phyloP scores from a whole-genome alignment of 2,888 invertebrate species.

The Hypomecis atomaria region DNA sequence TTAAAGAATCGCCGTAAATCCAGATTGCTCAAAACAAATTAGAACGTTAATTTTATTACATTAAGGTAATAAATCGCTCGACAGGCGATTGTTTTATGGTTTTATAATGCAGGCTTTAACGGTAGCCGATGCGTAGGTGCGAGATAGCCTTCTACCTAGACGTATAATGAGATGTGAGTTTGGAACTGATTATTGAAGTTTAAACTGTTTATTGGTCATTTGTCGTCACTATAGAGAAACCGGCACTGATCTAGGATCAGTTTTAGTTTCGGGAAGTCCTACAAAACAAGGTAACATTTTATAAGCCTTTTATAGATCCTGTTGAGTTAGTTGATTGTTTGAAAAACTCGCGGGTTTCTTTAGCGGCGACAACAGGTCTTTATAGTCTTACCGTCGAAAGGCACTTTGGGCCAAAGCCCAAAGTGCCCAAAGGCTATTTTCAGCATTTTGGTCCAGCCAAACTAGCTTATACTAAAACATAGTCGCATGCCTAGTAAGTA shows the following conservation, averaged over 20 bases:
- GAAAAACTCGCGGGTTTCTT: too few relatives aligned
- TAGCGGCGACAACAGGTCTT: too few relatives aligned
- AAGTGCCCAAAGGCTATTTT: too few relatives aligned
- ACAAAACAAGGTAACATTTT: too few relatives aligned
- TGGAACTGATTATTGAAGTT: constrained; percentile 17
- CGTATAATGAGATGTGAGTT: constrained; percentile 39
- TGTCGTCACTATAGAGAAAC: not conserved
- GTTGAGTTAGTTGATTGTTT: too few relatives aligned
- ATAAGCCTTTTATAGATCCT: too few relatives aligned
- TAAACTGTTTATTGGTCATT: constrained; percentile 16
- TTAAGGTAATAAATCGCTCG: constrained; percentile 74
- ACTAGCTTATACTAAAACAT: too few relatives aligned
- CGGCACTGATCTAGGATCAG: not conserved
- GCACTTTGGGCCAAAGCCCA: too few relatives aligned
- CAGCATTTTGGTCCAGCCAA: too few relatives aligned
- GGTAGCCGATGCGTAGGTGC: constrained; percentile 60
- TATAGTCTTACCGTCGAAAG: too few relatives aligned
- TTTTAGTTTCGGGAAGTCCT: too few relatives aligned
- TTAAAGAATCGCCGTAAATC: constrained; percentile 69
- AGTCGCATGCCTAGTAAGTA: too few relatives aligned
- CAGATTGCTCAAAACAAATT: constrained; percentile 75
- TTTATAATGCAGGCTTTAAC: constrained; percentile 69
- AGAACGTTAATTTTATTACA: constrained; percentile 78
- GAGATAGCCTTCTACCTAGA: constrained; percentile 54
- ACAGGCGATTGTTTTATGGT: constrained; percentile 70